These are phyloP conservation scores for Oscheius sp. DNA, from an alignment of 2,888 invertebrate genomes.

Conservation along the genomic window DNA sequence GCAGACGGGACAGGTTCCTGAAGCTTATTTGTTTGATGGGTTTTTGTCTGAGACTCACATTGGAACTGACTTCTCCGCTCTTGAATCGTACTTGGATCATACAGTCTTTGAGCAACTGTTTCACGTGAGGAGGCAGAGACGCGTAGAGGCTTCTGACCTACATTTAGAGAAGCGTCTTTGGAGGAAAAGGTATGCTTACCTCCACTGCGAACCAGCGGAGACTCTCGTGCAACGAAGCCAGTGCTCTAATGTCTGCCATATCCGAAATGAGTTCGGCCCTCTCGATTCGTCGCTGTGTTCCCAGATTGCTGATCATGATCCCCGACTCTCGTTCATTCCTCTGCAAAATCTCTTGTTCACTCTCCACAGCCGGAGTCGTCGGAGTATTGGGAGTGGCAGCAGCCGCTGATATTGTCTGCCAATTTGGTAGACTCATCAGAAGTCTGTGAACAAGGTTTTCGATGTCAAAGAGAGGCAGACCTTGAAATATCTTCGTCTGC, in stretches of 20 bases:
- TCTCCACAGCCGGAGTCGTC: constrained; percentile 59
- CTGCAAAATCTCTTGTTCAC: constrained; percentile 80
- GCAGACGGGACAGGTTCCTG: constrained; percentile 61
- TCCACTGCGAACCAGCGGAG: constrained; percentile 78
- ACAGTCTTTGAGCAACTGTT: constrained; percentile 43
- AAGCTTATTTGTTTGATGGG: constrained; percentile 3
- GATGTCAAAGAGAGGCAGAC: not conserved
- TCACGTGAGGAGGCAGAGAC: constrained; percentile 48
- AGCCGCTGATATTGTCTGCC: constrained; percentile 72
- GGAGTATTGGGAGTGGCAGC: constrained; percentile 45
- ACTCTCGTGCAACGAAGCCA: constrained; percentile 91
- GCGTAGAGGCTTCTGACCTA: constrained; percentile 52
- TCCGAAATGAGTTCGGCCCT: constrained; percentile 85
- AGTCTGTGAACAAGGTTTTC: constrained; percentile 77
- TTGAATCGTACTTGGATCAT: constrained; percentile 59
- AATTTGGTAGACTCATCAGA: constrained; percentile 86
- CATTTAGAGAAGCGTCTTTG: not conserved
- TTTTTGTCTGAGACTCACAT: constrained; percentile 41
- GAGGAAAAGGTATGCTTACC: constrained; percentile 26
- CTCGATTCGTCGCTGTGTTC: constrained; percentile 64
- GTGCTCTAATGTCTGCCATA: constrained; percentile 83
- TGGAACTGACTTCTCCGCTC: constrained; percentile 56
- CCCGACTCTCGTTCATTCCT: constrained; percentile 89
- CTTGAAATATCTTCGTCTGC: constrained; percentile 91
- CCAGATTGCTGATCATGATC: constrained; percentile 88